Percentiles rank a stretch among this genome's conserved stretches.
Evolutionary conservation across 2,113 vertebrate genomes (phyloP).

Genomic region (Microcebus lehilahytsara): DNA sequence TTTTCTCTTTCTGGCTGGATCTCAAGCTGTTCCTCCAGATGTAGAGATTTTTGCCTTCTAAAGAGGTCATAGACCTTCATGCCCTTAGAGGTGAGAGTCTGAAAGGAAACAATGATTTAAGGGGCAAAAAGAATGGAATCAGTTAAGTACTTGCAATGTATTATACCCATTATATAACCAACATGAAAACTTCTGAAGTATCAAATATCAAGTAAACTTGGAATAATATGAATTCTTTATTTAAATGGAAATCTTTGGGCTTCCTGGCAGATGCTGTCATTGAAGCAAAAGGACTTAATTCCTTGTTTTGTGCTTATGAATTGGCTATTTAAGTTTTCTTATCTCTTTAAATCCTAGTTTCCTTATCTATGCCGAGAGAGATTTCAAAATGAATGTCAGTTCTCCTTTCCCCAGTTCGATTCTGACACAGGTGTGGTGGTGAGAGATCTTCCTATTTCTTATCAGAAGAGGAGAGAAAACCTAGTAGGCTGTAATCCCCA

Average conservation of each 20-base stretch:
- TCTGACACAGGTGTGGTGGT: neutral
- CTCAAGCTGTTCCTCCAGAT: neutral
- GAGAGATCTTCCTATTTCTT: slow-evolving; percentile 13
- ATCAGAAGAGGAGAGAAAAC: neutral
- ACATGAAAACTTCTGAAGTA: neutral
- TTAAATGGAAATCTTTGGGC: neutral
- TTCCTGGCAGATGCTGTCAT: neutral
- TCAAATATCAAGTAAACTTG: neutral
- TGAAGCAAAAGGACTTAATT: neutral
- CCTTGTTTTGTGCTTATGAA: neutral
- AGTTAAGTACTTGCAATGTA: neutral
- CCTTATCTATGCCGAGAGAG: neutral
- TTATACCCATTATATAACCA: neutral
- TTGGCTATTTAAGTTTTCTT: neutral
- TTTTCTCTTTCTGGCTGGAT: neutral
- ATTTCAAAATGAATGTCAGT: neutral
- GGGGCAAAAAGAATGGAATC: neutral
- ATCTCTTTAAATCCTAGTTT: neutral
- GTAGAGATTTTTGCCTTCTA: neutral
- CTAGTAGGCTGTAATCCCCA: neutral
- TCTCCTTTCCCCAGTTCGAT: neutral
- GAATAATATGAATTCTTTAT: neutral
- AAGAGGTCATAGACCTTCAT: neutral
- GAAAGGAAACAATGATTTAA: neutral
- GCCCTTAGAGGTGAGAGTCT: neutral